These are phyloP conservation scores for Rynchops niger DNA, from an alignment of 2,113 vertebrate genomes.

Conservation along the genomic window DNA sequence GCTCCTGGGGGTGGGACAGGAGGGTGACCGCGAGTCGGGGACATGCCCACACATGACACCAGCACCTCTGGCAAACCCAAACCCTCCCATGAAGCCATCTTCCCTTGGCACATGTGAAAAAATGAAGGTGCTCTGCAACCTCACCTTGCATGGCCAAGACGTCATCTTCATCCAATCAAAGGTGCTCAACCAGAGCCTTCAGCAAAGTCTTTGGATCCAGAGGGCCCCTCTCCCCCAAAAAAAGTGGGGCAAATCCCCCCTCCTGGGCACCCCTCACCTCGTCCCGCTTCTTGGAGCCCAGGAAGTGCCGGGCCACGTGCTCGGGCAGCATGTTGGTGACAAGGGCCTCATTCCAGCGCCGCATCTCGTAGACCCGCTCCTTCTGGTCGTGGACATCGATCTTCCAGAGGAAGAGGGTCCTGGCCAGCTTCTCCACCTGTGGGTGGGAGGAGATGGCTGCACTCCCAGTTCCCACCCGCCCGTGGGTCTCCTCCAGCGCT, in stretches of 20 bases:
- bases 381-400: slow-evolving; percentile 91
- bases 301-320: slow-evolving; percentile 93
- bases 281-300: slow-evolving; percentile 91
- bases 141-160: not conserved
- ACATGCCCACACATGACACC: accelerated
- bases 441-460: not conserved
- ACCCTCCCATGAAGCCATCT: not conserved
- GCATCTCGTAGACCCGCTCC: slow-evolving; percentile 92
- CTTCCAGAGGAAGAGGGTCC: slow-evolving; percentile 93
- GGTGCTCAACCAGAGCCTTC: not conserved
- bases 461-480: not conserved
- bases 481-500: accelerated
- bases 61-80: not conserved
- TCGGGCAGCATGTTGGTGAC: slow-evolving; percentile 96
- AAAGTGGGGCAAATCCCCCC: not conserved
- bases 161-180: not conserved
- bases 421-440: slow-evolving; percentile 89
- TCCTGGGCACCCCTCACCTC: slow-evolving; percentile 74
- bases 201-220: not conserved
- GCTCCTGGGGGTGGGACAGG: slow-evolving; percentile 74
- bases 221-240: not conserved
- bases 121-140: not conserved
- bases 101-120: not conserved
- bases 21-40: accelerated
- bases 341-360: slow-evolving; percentile 92